Base-by-base conservation (phyloP, 1,140 invertebrate species). In the Zaprionus kolodkinae region DNA sequence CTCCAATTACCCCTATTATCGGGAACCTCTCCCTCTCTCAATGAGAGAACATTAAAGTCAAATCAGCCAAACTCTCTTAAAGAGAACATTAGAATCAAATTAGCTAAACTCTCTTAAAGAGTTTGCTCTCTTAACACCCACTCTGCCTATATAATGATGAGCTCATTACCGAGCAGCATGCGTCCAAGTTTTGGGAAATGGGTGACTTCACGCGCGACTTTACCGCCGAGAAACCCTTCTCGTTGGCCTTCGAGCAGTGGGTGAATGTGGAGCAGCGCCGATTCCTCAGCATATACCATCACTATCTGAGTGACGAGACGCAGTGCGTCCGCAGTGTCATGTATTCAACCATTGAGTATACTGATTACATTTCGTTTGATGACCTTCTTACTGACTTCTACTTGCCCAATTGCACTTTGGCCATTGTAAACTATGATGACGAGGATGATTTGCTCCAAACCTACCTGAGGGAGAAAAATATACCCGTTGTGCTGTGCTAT, bases 211-310 rank as follows among this genome's bases (percentile, higher is more conserved):
- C 81, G 0, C 80, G 84, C 0, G 84, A 89, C 11, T 81, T 80
- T 21, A 89, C 81, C 6, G 52, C 75, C 21, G 84, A 88, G 10
- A 88, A 88, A 52, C 78, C 81, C 12, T 92, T 78, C 56, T 92
- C 91, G 0, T 43, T 92, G 11, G 91, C 91, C 12, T 92, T 92
- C 12, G 91, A 92, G 63, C 72, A 75, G 21, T 92, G 91, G 91
- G 52, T 75, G 0, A 92, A 92, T 76, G 88, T 92, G n/a, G 91
- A 92, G 72, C 82, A 91, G 48, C 83, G 87, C 5, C 80, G 91
- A 9, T 92, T 91, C 11, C 55, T 92, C 4, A 91, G 74, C 56
- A 85, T 92, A 43, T 87, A 79, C 63, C 76, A 81, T 45, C 87
- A 92, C 38, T 91, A 90, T 59, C 55, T 84, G 30, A 86, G 72